Conservation (phyloP, 1,140 invertebrate genomes). For the Oncopeltus fasciatus region DNA sequence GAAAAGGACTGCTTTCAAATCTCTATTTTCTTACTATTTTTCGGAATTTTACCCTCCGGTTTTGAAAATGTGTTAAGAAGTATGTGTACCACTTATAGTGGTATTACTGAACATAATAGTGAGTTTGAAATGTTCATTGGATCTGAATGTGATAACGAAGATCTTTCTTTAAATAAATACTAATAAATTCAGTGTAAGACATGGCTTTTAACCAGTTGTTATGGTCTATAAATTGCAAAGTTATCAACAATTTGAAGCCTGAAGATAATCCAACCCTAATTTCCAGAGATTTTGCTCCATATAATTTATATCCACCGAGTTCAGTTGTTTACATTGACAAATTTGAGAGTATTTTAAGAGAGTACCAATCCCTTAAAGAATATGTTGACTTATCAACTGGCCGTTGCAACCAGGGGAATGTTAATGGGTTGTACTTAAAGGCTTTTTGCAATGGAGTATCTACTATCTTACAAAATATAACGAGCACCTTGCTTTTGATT, state of each 20-base stretch:
- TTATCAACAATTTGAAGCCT: background rate
- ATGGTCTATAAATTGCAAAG: background rate
- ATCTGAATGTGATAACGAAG: too few species aligned
- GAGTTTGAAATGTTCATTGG: too few species aligned
- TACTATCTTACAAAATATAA: background rate
- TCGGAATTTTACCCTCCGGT: too few species aligned
- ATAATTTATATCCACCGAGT: background rate
- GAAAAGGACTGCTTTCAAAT: too few species aligned
- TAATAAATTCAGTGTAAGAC: too few species aligned
- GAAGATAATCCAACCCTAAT: background rate
- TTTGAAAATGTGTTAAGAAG: too few species aligned
- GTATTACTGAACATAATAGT: too few species aligned
- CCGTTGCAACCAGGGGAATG: too few species aligned
- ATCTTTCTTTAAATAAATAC: too few species aligned
- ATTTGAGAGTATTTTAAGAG: background rate
- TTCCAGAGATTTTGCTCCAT: background rate
- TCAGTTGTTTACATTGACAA: background rate
- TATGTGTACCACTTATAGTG: too few species aligned
- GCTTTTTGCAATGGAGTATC: background rate
- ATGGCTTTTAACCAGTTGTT: background rate
- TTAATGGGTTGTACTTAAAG: background rate
- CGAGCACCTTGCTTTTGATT: background rate
- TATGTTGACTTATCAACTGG: background rate
- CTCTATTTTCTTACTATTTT: too few species aligned
- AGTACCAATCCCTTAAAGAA: background rate